These are phyloP conservation scores for Aplysia californica DNA, from an alignment of 1,140 invertebrate species.

Conservation along the genomic window DNA sequence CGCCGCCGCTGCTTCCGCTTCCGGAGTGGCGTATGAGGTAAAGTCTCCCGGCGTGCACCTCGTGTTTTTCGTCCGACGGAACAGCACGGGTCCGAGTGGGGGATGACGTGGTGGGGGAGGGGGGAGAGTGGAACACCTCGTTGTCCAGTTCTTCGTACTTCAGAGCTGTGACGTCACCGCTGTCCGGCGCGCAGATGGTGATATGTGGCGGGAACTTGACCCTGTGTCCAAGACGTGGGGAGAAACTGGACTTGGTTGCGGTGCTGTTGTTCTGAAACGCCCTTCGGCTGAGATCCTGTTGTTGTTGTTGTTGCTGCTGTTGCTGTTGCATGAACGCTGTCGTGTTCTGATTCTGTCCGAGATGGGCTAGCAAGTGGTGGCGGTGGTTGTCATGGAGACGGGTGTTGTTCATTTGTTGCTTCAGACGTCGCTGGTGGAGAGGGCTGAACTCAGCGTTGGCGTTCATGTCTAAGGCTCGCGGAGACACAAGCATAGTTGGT, in stretches of 20 bases:
- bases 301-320: neutral
- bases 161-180: neutral
- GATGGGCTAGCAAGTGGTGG: neutral
- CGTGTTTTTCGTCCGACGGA: constrained; percentile 11
- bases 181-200: constrained; percentile 20
- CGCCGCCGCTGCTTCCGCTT: neutral
- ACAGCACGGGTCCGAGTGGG: neutral
- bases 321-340: neutral
- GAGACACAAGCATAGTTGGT: neutral
- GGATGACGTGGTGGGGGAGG: neutral
- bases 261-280: too few species aligned
- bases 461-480: neutral
- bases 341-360: neutral
- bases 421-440: neutral
- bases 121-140: constrained; percentile 7
- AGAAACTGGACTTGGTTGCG: neutral
- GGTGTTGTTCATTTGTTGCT: neutral
- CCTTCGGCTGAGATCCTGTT: neutral
- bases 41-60: constrained; percentile 24
- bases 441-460: neutral
- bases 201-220: constrained; percentile 14
- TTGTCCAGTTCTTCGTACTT: constrained; percentile 14
- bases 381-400: neutral
- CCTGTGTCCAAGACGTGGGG: neutral
- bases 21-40: constrained; percentile 16